Evolutionary conservation across 2,888 invertebrate species (phyloP).

Genomic region (Rosalia funebris): DNA sequence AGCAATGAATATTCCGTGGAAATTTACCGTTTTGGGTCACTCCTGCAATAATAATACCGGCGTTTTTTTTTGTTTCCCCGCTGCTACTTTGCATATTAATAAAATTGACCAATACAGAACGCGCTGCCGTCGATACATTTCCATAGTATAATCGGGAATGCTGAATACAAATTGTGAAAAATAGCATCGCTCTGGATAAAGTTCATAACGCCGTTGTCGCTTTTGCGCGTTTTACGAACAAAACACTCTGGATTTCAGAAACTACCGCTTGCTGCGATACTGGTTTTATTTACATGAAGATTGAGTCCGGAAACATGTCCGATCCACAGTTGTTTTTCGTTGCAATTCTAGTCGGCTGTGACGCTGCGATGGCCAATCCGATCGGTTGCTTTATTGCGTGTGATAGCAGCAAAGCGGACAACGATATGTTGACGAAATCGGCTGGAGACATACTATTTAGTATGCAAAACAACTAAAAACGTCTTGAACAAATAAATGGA

Average conservation of each 20-base stretch:
- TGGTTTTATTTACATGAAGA: constrained; percentile 47
- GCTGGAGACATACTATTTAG: constrained; percentile 29
- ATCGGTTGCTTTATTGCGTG: constrained; percentile 30
- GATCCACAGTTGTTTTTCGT: constrained; percentile 25
- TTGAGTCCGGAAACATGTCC: constrained; percentile 42
- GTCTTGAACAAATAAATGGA: too few species aligned
- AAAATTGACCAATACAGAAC: constrained; percentile 44
- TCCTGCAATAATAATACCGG: constrained; percentile 31
- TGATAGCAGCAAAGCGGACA: constrained; percentile 27
- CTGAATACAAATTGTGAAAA: constrained; percentile 48
- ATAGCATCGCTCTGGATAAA: constrained; percentile 40
- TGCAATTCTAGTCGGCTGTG: constrained; percentile 27
- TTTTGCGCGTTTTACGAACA: constrained; percentile 45
- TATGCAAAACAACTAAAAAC: too few species aligned
- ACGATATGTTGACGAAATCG: constrained; percentile 39
- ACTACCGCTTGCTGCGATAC: constrained; percentile 29
- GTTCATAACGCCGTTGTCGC: constrained; percentile 42
- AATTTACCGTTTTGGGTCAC: constrained; percentile 31
- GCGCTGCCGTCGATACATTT: constrained; percentile 42
- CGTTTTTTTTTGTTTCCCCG: constrained; percentile 43
- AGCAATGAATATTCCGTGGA: constrained; percentile 44
- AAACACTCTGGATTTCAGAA: constrained; percentile 35
- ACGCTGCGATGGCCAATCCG: constrained; percentile 19
- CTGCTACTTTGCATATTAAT: constrained; percentile 49
- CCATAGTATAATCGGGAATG: constrained; percentile 49